These are phyloP conservation scores for Maccullochella peelii DNA, from an alignment of 2,113 vertebrate species.

Conservation along the genomic window DNA sequence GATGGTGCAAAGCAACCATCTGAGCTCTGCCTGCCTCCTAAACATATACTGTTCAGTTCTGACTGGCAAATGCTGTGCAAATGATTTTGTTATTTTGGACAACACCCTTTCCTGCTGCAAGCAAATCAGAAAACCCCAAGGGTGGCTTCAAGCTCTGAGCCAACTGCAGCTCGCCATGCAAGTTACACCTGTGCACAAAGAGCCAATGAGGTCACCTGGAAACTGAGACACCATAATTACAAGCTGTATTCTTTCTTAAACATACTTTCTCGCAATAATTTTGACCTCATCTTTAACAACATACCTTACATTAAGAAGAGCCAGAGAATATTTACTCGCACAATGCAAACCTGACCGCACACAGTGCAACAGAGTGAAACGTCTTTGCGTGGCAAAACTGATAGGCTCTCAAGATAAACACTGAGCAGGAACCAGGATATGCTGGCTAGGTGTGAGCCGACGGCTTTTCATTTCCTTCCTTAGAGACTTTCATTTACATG, in stretches of 20 bases:
- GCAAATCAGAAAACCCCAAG: slow-evolving; percentile 28
- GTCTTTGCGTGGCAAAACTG: not conserved
- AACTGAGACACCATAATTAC: not conserved
- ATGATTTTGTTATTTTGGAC: not conserved
- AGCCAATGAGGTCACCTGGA: slow-evolving; percentile 40
- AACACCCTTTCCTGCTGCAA: slow-evolving; percentile 41
- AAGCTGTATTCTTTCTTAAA: not conserved
- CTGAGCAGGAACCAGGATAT: slow-evolving; percentile 78
- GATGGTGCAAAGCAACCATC: not conserved
- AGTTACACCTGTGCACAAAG: slow-evolving; percentile 47
- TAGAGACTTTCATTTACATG: not conserved
- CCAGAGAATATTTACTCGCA: not conserved
- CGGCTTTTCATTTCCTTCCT: slow-evolving; percentile 1
- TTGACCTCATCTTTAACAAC: not conserved
- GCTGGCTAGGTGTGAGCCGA: not conserved
- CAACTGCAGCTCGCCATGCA: slow-evolving; percentile 42
- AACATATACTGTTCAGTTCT: not conserved
- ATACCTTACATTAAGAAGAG: not conserved
- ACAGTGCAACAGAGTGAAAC: not conserved
- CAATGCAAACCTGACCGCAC: not conserved
- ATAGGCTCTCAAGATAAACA: slow-evolving; percentile 59
- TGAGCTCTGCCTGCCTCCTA: not conserved
- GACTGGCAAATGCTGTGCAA: not conserved
- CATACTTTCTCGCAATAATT: too few species aligned
- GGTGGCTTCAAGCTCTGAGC: slow-evolving; percentile 8